Evolutionary conservation across 2,113 vertebrate species (phyloP).

Genomic region (Erythrolamprus reginae): DNA sequence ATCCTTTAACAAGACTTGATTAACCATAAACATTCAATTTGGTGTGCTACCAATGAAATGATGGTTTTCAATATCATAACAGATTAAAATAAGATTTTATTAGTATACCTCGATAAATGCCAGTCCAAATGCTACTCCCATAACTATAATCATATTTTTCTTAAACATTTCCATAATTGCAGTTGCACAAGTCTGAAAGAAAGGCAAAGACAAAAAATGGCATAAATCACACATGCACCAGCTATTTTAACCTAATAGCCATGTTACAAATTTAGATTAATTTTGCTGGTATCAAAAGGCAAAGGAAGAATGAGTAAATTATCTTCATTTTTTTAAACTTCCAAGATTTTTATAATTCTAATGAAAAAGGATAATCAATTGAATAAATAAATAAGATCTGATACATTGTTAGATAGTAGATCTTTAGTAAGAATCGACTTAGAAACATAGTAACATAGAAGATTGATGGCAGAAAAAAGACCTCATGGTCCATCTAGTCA

Average conservation of each 20-base stretch:
- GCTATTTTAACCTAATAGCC: constrained; percentile 9
- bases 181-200: constrained; percentile 59
- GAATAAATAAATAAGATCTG: background rate
- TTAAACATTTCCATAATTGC: constrained; percentile 12
- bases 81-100: background rate
- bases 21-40: background rate
- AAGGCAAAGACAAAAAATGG: constrained; percentile 26
- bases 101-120: constrained; percentile 68
- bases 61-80: background rate
- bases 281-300: background rate
- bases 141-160: constrained; percentile 46
- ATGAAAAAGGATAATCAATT: background rate
- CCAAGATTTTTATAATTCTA: background rate
- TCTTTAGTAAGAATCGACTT: too few relatives aligned
- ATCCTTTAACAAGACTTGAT: background rate
- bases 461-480: too few relatives aligned
- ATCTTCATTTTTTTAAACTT: background rate
- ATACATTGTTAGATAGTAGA: too few relatives aligned
- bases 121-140: constrained; percentile 71
- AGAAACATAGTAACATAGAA: too few relatives aligned
- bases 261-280: background rate
- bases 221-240: constrained; percentile 13
- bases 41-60: background rate
- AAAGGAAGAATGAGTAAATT: background rate
- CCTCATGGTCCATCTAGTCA: too few relatives aligned